Evolutionary conservation across 2,797 vertebrate species (phyloP).

Genomic region (Enteromius anoplus): DNA sequence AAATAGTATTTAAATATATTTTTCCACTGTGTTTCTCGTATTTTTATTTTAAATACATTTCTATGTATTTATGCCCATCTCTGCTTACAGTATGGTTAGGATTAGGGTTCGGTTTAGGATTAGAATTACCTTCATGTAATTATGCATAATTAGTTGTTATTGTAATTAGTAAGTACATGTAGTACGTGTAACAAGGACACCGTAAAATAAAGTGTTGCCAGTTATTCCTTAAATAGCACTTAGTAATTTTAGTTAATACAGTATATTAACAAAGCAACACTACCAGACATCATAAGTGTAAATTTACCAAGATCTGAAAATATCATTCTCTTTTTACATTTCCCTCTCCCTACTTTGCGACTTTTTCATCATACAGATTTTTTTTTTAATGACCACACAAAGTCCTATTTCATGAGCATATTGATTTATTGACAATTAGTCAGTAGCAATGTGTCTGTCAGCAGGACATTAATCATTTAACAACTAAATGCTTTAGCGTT

Average conservation of each 20-base stretch:
- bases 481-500: neutral
- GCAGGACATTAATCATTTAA: constrained; percentile 18
- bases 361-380: neutral
- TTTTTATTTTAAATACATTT: too few species aligned
- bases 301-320: neutral
- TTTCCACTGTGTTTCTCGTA: too few species aligned
- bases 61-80: too few species aligned
- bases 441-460: constrained; percentile 34
- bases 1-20: too few species aligned
- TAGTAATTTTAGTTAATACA: neutral
- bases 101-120: too few species aligned
- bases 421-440: constrained; percentile 12
- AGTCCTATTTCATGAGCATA: neutral
- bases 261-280: neutral
- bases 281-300: neutral
- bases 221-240: neutral
- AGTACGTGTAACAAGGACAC: too few species aligned
- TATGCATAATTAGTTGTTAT: too few species aligned
- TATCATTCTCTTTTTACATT: neutral
- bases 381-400: too few species aligned
- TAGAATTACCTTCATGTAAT: too few species aligned
- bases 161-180: too few species aligned
- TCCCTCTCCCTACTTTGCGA: neutral
- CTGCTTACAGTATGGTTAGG: too few species aligned
- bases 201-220: too few species aligned